These are phyloP conservation scores for Gonatopus flavifemur DNA, from an alignment of 1,140 invertebrate genomes.

Conservation along the genomic window DNA sequence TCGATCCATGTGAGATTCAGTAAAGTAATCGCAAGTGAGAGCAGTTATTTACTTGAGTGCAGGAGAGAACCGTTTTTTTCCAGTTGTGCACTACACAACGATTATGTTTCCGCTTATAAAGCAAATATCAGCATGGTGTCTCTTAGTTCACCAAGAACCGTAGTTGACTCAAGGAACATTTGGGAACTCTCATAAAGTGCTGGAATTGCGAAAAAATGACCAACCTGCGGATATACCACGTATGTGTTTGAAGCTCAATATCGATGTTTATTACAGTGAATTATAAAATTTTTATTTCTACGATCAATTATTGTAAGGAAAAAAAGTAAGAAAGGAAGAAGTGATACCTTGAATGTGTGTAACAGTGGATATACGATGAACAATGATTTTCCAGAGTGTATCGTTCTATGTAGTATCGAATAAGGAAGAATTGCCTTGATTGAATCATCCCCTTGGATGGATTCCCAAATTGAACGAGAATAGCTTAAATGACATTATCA, in stretches of 20 bases:
- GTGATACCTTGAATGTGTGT: too few relatives aligned
- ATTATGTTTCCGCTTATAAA: constrained; percentile 41
- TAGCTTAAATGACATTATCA: too few relatives aligned
- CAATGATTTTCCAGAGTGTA: too few relatives aligned
- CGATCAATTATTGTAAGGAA: not conserved
- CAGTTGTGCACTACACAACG: constrained; percentile 25
- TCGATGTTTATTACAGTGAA: not conserved
- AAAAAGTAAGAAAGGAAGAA: not conserved
- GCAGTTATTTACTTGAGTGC: constrained; percentile 12
- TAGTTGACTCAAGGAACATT: constrained; percentile 6
- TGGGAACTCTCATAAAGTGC: not conserved
- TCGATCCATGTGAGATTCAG: too few relatives aligned
- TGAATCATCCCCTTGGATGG: too few relatives aligned
- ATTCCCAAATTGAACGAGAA: too few relatives aligned
- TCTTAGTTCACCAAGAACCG: constrained; percentile 22
- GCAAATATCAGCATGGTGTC: constrained; percentile 12
- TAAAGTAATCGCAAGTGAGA: constrained; percentile 25
- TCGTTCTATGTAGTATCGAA: too few relatives aligned
- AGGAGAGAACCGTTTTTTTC: constrained; percentile 19
- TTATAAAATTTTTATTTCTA: not conserved
- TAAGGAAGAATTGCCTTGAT: too few relatives aligned
- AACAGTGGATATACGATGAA: too few relatives aligned
- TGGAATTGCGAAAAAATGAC: constrained; percentile 6
- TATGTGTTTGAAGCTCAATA: constrained; percentile 15
- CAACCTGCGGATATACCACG: constrained; percentile 12